Evolutionary conservation across 2,113 vertebrate genomes (phyloP), one percentile per base, ranked within the genome.

Genomic region (Caracal caracal): DNA sequence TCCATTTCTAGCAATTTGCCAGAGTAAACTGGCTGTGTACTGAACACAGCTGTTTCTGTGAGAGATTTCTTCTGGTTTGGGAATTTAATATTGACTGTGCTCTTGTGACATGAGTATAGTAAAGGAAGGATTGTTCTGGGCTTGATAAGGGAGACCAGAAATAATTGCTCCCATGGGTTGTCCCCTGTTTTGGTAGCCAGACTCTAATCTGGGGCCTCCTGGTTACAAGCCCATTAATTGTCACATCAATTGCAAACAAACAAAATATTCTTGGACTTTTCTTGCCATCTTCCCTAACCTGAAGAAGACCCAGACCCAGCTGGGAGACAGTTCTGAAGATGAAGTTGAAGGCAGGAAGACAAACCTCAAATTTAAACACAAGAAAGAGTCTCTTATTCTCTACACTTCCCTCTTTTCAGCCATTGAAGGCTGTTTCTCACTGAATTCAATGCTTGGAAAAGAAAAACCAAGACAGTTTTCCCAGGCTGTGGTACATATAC

Each of bases 31-130:
- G 89, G 70, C 35, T 90, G 76, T 84, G 15, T 95, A 90, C 51
- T 96, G 83, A 94, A 88, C 80, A 94, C 95, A 98, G 97, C 97
- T 98, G 95, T 95, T 97, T 95, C 89, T 96, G 80, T 56, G 70
- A 93, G 56, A 61, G 75, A 63, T 65, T 97, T 97, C 80, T 28
- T 37, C 3, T 49, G 91, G 66, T 94, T 91, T 59, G 61, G 22
- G 59, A 88, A 96, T 95, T 93, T 96, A 92, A 84, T 96, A 96
- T 93, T 79, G 90, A 95, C 65, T 93, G 35, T 65, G 17, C 1
- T 33, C 56, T 87, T 97, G 85, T 83, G 96, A 43, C 33, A 95
- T 59, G 93, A 96, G 53, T 70, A 37, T 28, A 81, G 84, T 22
- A 95, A 90, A 78, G 89, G 68, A 97, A 97, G 97, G 75, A 82